Evolutionary conservation across 2,113 vertebrate species (phyloP), one percentile per base, ranked within the genome.

Genomic region (Calypte anna): DNA sequence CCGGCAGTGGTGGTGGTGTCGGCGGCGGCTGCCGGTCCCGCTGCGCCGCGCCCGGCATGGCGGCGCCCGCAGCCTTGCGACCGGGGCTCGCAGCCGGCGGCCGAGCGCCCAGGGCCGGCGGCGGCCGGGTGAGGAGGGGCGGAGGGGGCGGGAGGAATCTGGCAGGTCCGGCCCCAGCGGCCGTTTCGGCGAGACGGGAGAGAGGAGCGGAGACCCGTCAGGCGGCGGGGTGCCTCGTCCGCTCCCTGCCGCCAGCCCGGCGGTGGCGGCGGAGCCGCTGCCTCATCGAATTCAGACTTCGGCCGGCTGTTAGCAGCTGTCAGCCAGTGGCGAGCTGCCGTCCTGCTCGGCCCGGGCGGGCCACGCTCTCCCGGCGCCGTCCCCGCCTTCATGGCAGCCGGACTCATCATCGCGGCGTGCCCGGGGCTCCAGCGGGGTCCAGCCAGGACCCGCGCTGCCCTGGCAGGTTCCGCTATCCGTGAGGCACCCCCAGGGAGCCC

Each of bases 51-150:
- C 33, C 82, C 83, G 87, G 94, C 88, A 94, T 94, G 97, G 94
- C 86, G 93, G 95, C 89, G 93, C 88, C 95, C 93, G 91, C 66
- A 76, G 80, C 88, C 82, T 87, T 68, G 85, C 30, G 86, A 75
- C 21, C 61, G 83, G 46, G 93, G 91, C 82, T 70, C 82, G 63
- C 62, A 86, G 91, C 86, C 94, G 89, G 91, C 72, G 81, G 82
- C 90, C 86, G 86, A 77, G 66, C 33, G 89, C 75, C 20, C 62
- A 82, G 59, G 87, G 64, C 51, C 12, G 75, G 63, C 51, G 51
- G 57, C 53, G 69, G 69, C 86, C 38, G 70, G 87, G 78, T 53
- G 63, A 68, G 87, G 27, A 67, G 16, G 54, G 61, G 36, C 28
- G 12, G 36, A 11, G 33, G 61, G 51, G 31, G 18, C 8, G 50